phyloP scores from a whole-genome alignment of 2,888 invertebrate species.

The Macrosiphum euphorbiae region DNA sequence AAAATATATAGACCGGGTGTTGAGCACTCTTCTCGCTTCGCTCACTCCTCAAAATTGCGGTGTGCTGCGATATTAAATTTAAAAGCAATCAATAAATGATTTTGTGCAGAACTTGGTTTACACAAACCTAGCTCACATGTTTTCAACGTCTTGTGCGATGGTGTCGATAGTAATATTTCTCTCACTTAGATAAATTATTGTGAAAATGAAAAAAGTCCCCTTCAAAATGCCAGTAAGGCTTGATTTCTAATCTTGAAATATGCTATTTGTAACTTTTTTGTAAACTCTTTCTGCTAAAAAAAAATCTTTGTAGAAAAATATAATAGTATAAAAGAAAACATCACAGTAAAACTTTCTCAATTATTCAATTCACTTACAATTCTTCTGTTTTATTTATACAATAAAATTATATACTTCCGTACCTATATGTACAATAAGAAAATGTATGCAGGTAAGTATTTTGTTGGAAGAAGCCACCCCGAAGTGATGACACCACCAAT shows the following conservation, averaged over 20 bases:
- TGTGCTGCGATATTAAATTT: neutral
- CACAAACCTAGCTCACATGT: neutral
- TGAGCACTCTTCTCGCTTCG: neutral
- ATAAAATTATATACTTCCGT: neutral
- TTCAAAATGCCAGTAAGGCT: neutral
- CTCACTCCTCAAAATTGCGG: neutral
- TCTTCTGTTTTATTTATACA: neutral
- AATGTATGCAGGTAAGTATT: neutral
- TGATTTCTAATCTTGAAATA: neutral
- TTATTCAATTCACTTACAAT: neutral
- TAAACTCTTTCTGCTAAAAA: neutral
- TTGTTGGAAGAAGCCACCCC: neutral
- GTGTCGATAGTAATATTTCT: neutral
- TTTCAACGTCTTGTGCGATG: neutral
- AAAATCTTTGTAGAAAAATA: neutral
- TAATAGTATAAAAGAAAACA: neutral
- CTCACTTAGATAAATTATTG: neutral
- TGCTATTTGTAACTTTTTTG: neutral
- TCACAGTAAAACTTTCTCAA: neutral
- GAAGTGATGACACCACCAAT: neutral
- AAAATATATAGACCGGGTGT: neutral
- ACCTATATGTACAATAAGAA: neutral
- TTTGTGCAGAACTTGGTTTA: neutral
- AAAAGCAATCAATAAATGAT: constrained; percentile 4
- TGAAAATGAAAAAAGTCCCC: neutral